Evolutionary conservation across 2,113 vertebrate species (phyloP), one percentile per base, ranked within the genome.

Genomic region (Aramus guarauna): DNA sequence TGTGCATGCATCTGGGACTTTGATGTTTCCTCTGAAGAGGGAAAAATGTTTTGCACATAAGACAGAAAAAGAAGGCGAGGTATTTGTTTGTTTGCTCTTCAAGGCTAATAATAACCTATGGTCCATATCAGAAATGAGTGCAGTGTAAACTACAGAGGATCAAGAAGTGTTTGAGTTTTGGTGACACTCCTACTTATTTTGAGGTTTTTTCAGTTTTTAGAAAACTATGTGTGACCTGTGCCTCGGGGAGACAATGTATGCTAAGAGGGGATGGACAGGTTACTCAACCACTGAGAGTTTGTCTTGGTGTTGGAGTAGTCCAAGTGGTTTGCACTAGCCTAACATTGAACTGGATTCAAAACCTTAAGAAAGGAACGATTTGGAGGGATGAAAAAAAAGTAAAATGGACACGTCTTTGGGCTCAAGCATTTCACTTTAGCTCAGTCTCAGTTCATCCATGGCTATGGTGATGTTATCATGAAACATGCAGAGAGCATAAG

Each of bases 201-300:
- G 32, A 76, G 15, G 12, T 22, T 43, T 95, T 95, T 87, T 79
- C 34, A 79, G 0, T 21, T 11, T 24, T 86, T 19, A 58, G 72
- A 69, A 77, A 92, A 56, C 7, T 43, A 2, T 22, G 9, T 36
- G 27, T 73, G 16, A 41, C 27, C 21, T 45, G 13, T 48, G 27
- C 3, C 22, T 48, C 30, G 32, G 15, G 22, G 14, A 72, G 21
- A 43, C 14, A 68, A 27, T 1, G 0, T 14, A 24, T 0, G 1
- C 27, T 48, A 16, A 30, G 36, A 45, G 29, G 5, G 13, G 8
- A 19, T 34, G 17, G 22, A 36, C 24, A 0, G 0, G n/a, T 59
- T 59, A 52, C 37, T 19, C 0, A 3, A 15, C 3, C 1, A 0
- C 22, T 66, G 30, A 30, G 29, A 58, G 30, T 2, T 88, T 39